Evolutionary conservation across 2,113 vertebrate genomes (phyloP).

Genomic region (Glaucomys volans): DNA sequence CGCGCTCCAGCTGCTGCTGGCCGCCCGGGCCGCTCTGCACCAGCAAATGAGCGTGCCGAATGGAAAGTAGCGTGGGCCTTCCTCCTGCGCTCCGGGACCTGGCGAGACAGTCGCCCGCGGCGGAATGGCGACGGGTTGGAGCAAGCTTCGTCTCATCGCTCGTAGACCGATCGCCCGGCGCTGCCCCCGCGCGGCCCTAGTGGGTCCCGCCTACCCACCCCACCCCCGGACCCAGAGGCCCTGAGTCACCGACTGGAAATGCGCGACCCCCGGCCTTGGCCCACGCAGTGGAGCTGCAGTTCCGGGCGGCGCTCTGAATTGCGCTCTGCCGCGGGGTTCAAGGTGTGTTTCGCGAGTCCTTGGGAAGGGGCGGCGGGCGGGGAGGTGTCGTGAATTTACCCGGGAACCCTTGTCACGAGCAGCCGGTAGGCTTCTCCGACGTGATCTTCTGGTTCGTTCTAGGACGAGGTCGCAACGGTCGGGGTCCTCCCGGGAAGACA

Average conservation of each 20-base stretch:
- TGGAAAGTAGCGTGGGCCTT: not conserved
- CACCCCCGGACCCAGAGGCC: not conserved
- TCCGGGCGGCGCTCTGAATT: constrained; percentile 10
- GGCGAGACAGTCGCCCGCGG: constrained; percentile 44
- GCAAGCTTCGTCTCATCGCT: constrained; percentile 7
- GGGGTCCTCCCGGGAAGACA: no score
- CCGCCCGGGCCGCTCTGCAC: not conserved
- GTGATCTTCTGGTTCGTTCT: no score
- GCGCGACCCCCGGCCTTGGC: constrained; percentile 68
- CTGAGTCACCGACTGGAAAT: constrained; percentile 66
- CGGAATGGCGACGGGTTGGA: constrained; percentile 68
- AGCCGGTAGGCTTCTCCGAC: no score
- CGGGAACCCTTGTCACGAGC: no score
- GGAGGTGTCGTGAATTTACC: constrained; percentile 48
- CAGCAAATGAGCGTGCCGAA: not conserved
- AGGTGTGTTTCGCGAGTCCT: constrained; percentile 46
- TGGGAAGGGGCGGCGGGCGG: not conserved
- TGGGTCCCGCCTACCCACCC: constrained; percentile 55
- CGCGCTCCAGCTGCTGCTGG: not conserved
- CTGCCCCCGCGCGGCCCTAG: constrained; percentile 61
- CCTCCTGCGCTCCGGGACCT: not conserved
- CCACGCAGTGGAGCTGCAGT: constrained; percentile 17
- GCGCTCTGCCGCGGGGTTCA: not conserved
- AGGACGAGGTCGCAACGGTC: no score
- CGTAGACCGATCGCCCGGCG: not conserved